A percentile compares a stretch with the other conserved stretches of the same genome.
Conservation (phyloP, 1,140 invertebrate species). For the Scaptomyza graminum region DNA sequence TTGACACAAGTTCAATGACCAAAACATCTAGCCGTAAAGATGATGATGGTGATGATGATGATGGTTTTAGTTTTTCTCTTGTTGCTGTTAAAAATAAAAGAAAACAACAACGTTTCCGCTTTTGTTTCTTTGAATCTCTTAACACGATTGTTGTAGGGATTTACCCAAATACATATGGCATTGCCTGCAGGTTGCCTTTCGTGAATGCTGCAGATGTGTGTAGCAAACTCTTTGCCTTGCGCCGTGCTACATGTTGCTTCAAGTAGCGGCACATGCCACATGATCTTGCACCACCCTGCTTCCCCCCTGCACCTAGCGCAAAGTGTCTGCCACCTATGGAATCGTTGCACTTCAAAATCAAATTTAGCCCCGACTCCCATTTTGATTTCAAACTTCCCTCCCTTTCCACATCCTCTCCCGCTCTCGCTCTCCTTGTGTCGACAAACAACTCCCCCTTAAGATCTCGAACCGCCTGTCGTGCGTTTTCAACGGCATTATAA, state of each 20-base stretch:
- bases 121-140: conserved; percentile 79
- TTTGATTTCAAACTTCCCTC: conserved; percentile 46
- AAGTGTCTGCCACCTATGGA: conserved; percentile 75
- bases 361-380: conserved; percentile 32
- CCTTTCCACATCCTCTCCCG: background rate
- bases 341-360: conserved; percentile 58
- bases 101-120: conserved; percentile 80
- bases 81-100: conserved; percentile 67
- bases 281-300: background rate
- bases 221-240: conserved; percentile 32
- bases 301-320: conserved; percentile 19
- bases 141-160: conserved; percentile 54
- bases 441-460: conserved; percentile 44
- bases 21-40: conserved; percentile 33
- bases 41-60: conserved; percentile 33
- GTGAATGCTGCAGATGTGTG: conserved; percentile 26
- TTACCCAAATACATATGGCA: conserved; percentile 1
- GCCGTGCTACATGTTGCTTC: conserved; percentile 14
- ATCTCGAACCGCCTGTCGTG: conserved; percentile 31
- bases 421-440: conserved; percentile 9
- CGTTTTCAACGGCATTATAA: conserved; percentile 55
- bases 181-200: conserved; percentile 22
- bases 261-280: conserved; percentile 71
- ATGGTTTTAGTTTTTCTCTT: conserved; percentile 53
- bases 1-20: conserved; percentile 67